phyloP scores from a whole-genome alignment of 2,888 invertebrate genomes.

The Torymus texanus region DNA sequence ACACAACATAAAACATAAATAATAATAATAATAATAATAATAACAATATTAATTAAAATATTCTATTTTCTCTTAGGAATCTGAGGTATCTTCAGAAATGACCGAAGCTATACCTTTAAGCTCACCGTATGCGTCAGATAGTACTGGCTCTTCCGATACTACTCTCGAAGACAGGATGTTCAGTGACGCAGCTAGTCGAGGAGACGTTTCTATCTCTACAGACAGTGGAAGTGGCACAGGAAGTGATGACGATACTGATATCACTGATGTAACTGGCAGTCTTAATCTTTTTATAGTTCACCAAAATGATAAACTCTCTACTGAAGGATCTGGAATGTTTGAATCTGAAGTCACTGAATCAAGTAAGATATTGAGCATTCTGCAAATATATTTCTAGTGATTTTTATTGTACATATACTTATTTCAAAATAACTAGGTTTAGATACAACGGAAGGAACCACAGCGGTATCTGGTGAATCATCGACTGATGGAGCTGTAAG shows the following conservation, averaged over 20 bases:
- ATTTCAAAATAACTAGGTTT: constrained; percentile 36
- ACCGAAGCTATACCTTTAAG: constrained; percentile 64
- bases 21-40: too few species aligned
- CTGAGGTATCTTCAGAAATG: constrained; percentile 73
- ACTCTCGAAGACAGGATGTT: constrained; percentile 67
- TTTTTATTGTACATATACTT: too few species aligned
- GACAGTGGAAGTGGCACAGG: constrained; percentile 66
- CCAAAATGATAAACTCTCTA: background rate
- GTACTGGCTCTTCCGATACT: constrained; percentile 57
- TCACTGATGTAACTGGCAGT: too few species aligned
- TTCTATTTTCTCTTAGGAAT: constrained; percentile 67
- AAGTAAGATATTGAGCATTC: constrained; percentile 24
- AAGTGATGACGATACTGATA: constrained; percentile 58
- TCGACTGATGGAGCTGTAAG: constrained; percentile 42
- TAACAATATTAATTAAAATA: background rate
- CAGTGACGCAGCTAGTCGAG: constrained; percentile 66
- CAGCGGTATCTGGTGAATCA: constrained; percentile 36
- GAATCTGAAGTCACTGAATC: constrained; percentile 54
- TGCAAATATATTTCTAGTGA: background rate
- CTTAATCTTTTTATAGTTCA: too few species aligned
- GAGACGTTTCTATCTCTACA: constrained; percentile 64
- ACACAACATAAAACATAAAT: too few species aligned
- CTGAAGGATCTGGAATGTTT: constrained; percentile 45
- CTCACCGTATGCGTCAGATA: constrained; percentile 58
- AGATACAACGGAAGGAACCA: constrained; percentile 41